Evolutionary conservation across 2,888 invertebrate genomes (phyloP).

Genomic region (Pseudococcus jackbeardsleyi): DNA sequence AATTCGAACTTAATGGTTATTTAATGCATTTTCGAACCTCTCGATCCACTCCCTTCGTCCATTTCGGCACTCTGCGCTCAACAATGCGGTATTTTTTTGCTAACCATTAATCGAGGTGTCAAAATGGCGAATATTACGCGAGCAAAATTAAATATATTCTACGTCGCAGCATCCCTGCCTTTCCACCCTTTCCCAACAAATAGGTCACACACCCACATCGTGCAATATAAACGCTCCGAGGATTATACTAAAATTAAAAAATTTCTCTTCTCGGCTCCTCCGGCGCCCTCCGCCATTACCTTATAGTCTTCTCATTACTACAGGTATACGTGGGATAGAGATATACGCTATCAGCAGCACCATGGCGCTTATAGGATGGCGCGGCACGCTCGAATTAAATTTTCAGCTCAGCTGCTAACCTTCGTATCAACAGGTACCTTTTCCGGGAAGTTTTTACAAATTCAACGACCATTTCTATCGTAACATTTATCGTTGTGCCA

Average conservation of each 20-base stretch:
- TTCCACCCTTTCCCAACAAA: not conserved
- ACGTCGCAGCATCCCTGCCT: not conserved
- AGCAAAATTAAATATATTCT: conserved; percentile 12
- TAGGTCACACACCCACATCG: conserved; percentile 32
- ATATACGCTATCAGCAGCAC: not conserved
- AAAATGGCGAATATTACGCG: conserved; percentile 11
- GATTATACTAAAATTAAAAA: conserved; percentile 42
- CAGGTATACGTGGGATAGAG: not conserved
- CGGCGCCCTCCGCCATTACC: not conserved
- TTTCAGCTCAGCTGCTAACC: conserved; percentile 41
- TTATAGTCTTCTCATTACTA: not conserved
- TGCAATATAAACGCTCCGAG: not conserved
- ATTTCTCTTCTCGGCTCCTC: not conserved
- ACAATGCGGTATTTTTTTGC: conserved; percentile 1
- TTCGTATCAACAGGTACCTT: conserved; percentile 39
- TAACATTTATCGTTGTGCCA: conserved; percentile 29
- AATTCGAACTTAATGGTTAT: conserved; percentile 43
- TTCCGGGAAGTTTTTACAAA: conserved; percentile 45
- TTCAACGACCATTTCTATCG: conserved; percentile 42
- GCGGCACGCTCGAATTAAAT: conserved; percentile 23
- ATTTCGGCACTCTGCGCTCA: not conserved
- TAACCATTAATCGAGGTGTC: conserved; percentile 16
- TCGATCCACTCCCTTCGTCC: not conserved
- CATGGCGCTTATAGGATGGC: not conserved
- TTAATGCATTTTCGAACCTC: conserved; percentile 42